phyloP scores from a whole-genome alignment of 2,888 invertebrate genomes.

The Drosophila mimica region DNA sequence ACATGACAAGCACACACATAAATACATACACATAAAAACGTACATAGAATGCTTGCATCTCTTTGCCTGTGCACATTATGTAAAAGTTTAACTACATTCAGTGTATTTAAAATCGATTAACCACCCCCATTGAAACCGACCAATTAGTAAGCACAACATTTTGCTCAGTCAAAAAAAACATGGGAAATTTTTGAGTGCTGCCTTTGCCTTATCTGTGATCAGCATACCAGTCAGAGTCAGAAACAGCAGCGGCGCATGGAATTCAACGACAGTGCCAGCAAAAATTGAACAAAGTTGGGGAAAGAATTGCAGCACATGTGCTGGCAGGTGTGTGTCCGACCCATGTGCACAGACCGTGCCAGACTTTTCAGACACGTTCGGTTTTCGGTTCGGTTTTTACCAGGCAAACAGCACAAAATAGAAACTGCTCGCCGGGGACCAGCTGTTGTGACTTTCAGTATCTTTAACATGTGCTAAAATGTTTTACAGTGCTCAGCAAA shows the following conservation, averaged over 20 bases:
- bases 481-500: slow-evolving; percentile 4
- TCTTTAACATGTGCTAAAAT: background rate
- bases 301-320: slow-evolving; percentile 70
- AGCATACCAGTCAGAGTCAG: slow-evolving; percentile 33
- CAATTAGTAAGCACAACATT: slow-evolving; percentile 13
- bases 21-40: background rate
- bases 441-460: slow-evolving; percentile 1
- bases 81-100: slow-evolving; percentile 6
- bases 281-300: slow-evolving; percentile 61
- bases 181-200: slow-evolving; percentile 26
- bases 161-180: slow-evolving; percentile 22
- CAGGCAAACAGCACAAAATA: slow-evolving; percentile 59
- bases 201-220: slow-evolving; percentile 40
- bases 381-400: slow-evolving; percentile 76
- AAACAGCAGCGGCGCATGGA: slow-evolving; percentile 20
- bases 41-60: slow-evolving; percentile 1
- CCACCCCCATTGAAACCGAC: slow-evolving; percentile 9
- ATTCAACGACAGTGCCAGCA: slow-evolving; percentile 42
- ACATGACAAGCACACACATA: background rate
- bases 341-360: slow-evolving; percentile 70
- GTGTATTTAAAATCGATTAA: slow-evolving; percentile 18
- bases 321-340: slow-evolving; percentile 64
- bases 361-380: slow-evolving; percentile 79
- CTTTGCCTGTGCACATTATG: slow-evolving; percentile 10
- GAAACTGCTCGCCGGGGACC: slow-evolving; percentile 15